Evolutionary conservation across 2,888 invertebrate genomes (phyloP), one percentile per base, ranked within the genome.

Genomic region (Amaurobius ferox): DNA sequence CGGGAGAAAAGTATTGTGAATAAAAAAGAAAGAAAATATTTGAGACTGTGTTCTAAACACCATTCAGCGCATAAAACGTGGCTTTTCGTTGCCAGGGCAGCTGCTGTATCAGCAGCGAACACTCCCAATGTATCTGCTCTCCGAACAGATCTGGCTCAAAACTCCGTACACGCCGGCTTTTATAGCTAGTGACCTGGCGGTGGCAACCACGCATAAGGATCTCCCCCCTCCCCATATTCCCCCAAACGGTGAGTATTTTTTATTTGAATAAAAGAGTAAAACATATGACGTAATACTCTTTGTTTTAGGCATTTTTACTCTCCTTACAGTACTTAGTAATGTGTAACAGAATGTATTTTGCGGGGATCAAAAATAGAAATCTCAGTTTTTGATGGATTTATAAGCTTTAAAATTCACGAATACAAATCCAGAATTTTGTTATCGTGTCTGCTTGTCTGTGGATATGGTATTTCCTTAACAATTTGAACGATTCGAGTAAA

Each of bases 171-270:
- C 55, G 7, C 16, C 23, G 1, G 55, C 55, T 55, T 55, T 55
- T 55, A 55, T 55, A 55, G 55, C 23, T 1, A 2, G 2, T 23
- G 55, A 55, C 55, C 44, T 55, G 23, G 55, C 16, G 55, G 55
- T 55, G 55, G 55, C 19, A 55, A 3, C 55, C n/a, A 44, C 55
- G 23, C 55, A 55, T 55, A 55, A 19, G 55, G 55, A 23, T n/a
- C 55, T 55, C 55, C 23, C 19, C 11, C 55, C 23, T 23, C 55
- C 0, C 19, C 19, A 5, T 23, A 5, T n/a, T 3, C 6, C 13
- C 23, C 55, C 55, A 3, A 9, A 7, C 1, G 7, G 23, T 23
- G 55, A 23, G 23, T 55, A n/a, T n/a, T n/a, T n/a, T n/a, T n/a
- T n/a, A n/a, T n/a, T n/a, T n/a, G n/a, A n/a, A n/a, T 55, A 5